Conservation (phyloP, 2,797 vertebrate genomes). For the Salarias fasciatus region DNA sequence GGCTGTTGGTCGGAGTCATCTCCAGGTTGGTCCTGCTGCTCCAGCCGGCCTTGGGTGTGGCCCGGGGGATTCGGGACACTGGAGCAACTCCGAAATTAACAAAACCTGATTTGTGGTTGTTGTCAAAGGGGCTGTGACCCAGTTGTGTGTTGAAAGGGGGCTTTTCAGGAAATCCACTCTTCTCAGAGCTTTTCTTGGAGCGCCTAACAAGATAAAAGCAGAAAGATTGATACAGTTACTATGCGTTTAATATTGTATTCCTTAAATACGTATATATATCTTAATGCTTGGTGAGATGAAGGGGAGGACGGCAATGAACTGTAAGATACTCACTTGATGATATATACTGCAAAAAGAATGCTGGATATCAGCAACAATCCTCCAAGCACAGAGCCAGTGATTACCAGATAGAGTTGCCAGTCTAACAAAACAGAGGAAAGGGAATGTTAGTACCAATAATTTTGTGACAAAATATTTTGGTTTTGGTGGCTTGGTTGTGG, state of each 20-base stretch:
- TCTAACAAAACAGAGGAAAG: slow-evolving; percentile 50
- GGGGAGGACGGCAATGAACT: background rate
- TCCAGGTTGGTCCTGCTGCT: slow-evolving; percentile 58
- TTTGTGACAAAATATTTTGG: no score
- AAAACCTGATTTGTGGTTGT: background rate
- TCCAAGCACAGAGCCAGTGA: slow-evolving; percentile 57
- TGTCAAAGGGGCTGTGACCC: background rate
- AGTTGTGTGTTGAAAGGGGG: slow-evolving; percentile 26
- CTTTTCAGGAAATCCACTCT: background rate
- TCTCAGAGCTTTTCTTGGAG: slow-evolving; percentile 50
- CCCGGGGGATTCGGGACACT: slow-evolving; percentile 62
- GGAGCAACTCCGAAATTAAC: slow-evolving; percentile 12
- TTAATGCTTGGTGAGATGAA: background rate
- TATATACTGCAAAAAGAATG: slow-evolving; percentile 41
- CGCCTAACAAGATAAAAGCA: slow-evolving; percentile 35
- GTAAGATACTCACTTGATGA: slow-evolving; percentile 50
- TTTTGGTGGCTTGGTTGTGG: no score
- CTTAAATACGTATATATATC: no score
- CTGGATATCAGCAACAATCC: slow-evolving; percentile 59
- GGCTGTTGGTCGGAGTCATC: slow-evolving; percentile 57
- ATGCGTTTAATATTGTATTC: no score
- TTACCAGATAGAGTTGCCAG: slow-evolving; percentile 48
- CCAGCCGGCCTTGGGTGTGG: slow-evolving; percentile 31
- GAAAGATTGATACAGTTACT: background rate
- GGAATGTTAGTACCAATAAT: no score